Evolutionary conservation across 2,797 vertebrate genomes (phyloP).

Genomic region (Toxotes lorentzi): DNA sequence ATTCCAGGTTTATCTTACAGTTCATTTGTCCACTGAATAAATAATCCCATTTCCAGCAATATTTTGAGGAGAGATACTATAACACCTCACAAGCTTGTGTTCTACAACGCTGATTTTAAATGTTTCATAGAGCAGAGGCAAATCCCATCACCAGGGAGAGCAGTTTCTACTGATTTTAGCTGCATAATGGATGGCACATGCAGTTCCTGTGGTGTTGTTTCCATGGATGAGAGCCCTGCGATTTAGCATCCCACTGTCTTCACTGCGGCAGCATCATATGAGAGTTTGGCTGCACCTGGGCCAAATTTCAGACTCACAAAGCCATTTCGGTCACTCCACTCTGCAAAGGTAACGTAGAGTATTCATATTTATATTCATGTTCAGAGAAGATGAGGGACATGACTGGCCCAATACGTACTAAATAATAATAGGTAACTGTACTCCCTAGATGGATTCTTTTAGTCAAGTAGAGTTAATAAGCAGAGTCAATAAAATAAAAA

Average conservation of each 20-base stretch:
- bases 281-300: conserved; percentile 32
- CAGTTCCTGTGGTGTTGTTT: conserved; percentile 44
- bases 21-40: conserved; percentile 1
- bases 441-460: conserved; percentile 1
- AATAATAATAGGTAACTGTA: conserved; percentile 21
- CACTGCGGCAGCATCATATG: conserved; percentile 10
- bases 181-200: conserved; percentile 17
- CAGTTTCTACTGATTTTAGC: conserved; percentile 19
- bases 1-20: neutral
- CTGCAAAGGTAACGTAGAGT: conserved; percentile 32
- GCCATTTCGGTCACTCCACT: conserved; percentile 15
- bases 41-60: conserved; percentile 1
- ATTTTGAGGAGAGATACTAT: conserved; percentile 14
- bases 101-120: conserved; percentile 42
- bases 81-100: conserved; percentile 1
- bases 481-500: conserved; percentile 22
- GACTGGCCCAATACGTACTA: conserved; percentile 10
- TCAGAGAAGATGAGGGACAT: conserved; percentile 28
- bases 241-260: conserved; percentile 49
- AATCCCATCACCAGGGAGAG: conserved; percentile 17
- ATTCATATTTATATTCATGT: conserved; percentile 13
- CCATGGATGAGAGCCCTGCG: conserved; percentile 57
- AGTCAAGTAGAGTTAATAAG: conserved; percentile 6
- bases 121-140: conserved; percentile 12
- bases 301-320: conserved; percentile 42